phyloP scores from a whole-genome alignment of 1,140 invertebrate genomes.

The Rhagoletis pomonella region DNA sequence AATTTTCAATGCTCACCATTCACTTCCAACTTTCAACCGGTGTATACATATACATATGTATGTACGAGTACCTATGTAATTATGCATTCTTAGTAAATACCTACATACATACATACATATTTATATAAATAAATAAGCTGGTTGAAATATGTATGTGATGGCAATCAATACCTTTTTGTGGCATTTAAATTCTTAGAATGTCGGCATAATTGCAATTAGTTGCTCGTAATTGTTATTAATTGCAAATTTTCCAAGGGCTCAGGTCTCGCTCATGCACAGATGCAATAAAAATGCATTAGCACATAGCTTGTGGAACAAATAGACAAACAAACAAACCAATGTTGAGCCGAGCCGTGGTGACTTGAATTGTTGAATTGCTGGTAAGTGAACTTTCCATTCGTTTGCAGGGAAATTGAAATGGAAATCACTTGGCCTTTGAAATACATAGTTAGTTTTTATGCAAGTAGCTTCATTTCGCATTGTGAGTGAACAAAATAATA shows the following conservation, averaged over 20 bases:
- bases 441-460: background rate
- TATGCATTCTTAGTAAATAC: too few species aligned
- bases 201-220: constrained; percentile 37
- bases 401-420: background rate
- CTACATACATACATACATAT: too few species aligned
- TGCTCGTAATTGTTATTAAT: constrained; percentile 27
- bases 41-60: background rate
- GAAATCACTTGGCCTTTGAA: background rate
- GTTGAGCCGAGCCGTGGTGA: too few species aligned
- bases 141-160: background rate
- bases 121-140: background rate
- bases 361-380: background rate
- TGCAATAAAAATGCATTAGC: constrained; percentile 22
- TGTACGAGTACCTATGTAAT: background rate
- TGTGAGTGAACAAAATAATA: too few species aligned
- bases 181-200: constrained; percentile 33
- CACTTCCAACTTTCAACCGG: background rate
- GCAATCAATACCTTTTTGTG: constrained; percentile 27
- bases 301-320: background rate
- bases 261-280: background rate
- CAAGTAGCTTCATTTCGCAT: too few species aligned
- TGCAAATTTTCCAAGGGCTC: constrained; percentile 2
- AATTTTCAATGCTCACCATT: background rate
- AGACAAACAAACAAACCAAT: too few species aligned
- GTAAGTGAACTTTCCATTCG: background rate